phyloP scores from a whole-genome alignment of 2,888 invertebrate species.

The Candidula unifasciata region DNA sequence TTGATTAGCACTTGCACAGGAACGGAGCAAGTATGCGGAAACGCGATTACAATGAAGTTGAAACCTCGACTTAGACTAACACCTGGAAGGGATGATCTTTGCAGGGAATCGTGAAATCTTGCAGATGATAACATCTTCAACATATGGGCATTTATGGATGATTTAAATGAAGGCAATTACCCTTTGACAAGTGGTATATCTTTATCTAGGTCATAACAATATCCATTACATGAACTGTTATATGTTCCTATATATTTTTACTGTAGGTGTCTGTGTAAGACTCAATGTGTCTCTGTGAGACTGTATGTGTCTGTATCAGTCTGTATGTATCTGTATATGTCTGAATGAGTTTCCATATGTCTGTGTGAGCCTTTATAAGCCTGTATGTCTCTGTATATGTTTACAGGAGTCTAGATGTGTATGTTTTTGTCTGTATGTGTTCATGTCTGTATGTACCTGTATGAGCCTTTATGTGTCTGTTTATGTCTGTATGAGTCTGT shows the following conservation, averaged over 20 bases:
- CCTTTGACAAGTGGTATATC: too few relatives aligned
- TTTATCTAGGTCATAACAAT: too few relatives aligned
- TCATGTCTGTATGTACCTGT: neutral
- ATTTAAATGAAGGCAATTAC: too few relatives aligned
- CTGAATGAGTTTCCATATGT: neutral
- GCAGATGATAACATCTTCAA: too few relatives aligned
- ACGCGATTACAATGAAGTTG: too few relatives aligned
- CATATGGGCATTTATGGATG: too few relatives aligned
- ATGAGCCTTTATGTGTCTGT: neutral
- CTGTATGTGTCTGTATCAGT: neutral
- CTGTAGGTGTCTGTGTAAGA: slow-evolving; percentile 22
- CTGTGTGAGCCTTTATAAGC: neutral
- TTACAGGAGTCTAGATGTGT: neutral
- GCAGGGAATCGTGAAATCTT: too few relatives aligned
- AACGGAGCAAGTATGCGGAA: too few relatives aligned
- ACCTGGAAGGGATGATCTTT: too few relatives aligned
- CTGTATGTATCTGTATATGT: neutral
- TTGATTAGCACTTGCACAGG: too few relatives aligned
- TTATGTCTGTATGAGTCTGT: neutral
- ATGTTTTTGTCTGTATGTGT: neutral
- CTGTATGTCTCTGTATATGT: slow-evolving; percentile 2
- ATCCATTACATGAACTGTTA: neutral
- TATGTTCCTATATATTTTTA: neutral
- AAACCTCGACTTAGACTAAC: too few relatives aligned
- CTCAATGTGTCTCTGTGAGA: slow-evolving; percentile 9